These are phyloP conservation scores for Loxodonta africana DNA, from an alignment of 2,113 vertebrate genomes.

Conservation along the genomic window DNA sequence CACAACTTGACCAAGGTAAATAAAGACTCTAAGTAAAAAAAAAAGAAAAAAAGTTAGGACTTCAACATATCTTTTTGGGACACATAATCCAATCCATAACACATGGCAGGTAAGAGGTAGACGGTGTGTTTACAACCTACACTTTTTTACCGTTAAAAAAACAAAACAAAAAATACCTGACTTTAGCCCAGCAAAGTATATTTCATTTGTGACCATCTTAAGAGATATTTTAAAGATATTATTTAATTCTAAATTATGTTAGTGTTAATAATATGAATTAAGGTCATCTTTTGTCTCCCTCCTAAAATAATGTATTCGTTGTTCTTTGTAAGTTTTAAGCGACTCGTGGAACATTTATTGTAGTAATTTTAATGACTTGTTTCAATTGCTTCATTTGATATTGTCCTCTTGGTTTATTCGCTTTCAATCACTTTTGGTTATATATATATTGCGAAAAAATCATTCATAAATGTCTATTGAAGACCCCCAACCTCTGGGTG, in stretches of 20 bases:
- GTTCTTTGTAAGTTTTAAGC: conserved; percentile 22
- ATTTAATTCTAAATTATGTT: neutral
- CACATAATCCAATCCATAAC: too few relatives aligned
- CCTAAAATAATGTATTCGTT: neutral
- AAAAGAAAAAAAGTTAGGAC: too few relatives aligned
- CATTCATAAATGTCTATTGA: neutral
- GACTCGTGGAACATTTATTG: neutral
- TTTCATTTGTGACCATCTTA: neutral
- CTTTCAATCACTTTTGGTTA: neutral
- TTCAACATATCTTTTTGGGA: too few relatives aligned
- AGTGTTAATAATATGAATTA: neutral
- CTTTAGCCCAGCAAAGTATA: neutral
- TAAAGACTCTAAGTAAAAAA: too few relatives aligned
- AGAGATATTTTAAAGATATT: neutral
- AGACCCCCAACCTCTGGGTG: too few relatives aligned
- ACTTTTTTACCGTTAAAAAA: neutral
- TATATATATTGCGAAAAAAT: neutral
- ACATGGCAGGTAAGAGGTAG: neutral
- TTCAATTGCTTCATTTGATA: neutral
- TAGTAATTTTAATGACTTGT: neutral
- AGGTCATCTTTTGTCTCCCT: neutral
- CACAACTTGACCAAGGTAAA: too few relatives aligned
- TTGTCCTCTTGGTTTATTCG: neutral
- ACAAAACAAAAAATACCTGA: neutral
- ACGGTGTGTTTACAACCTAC: neutral